These are phyloP conservation scores for Pomatostomus ruficeps DNA, from an alignment of 2,113 vertebrate species.

Conservation along the genomic window DNA sequence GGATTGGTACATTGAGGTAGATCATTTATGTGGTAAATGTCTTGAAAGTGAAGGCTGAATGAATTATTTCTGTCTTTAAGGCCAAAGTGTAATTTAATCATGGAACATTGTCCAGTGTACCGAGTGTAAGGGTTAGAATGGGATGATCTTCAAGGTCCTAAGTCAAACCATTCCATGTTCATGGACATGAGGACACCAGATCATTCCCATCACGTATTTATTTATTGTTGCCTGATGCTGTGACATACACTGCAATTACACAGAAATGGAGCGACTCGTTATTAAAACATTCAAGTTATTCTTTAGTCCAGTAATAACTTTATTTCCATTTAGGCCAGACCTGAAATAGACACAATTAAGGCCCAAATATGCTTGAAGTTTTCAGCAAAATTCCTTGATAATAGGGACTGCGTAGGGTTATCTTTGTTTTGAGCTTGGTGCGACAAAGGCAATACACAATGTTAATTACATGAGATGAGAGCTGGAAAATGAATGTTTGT, in stretches of 20 bases:
- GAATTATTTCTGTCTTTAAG: neutral
- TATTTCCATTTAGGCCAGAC: neutral
- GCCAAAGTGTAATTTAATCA: neutral
- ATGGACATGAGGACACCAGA: neutral
- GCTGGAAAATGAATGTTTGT: neutral
- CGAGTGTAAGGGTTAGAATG: neutral
- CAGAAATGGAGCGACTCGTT: neutral
- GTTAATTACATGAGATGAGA: neutral
- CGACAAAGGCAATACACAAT: neutral
- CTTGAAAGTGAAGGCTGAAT: neutral
- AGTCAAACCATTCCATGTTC: too few species aligned
- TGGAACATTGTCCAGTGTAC: neutral
- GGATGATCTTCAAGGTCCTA: neutral
- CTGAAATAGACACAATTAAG: neutral
- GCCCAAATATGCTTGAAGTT: neutral
- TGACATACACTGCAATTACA: neutral
- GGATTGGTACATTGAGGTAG: rapidly evolving
- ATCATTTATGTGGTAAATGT: neutral
- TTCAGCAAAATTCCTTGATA: neutral
- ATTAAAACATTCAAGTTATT: neutral
- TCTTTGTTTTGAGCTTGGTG: neutral
- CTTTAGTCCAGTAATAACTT: neutral
- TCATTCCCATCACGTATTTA: neutral
- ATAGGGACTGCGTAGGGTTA: rapidly evolving
- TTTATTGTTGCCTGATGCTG: neutral